Evolutionary conservation across 2,888 invertebrate species (phyloP).

Genomic region (Zygothrica quintamaculata): DNA sequence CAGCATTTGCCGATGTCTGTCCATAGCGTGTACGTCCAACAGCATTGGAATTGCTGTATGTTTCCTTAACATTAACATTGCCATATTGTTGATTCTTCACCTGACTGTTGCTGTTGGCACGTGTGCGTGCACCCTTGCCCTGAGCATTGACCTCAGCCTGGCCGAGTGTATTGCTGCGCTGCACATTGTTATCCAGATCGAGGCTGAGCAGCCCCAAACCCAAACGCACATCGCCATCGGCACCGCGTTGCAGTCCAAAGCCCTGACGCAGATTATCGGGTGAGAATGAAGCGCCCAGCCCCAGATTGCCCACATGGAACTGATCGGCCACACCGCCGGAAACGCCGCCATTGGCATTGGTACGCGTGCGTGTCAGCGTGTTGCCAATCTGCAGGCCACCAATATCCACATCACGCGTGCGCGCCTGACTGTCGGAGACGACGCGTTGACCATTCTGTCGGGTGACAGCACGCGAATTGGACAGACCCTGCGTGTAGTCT

Average conservation of each 20-base stretch:
- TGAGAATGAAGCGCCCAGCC: slow-evolving; percentile 80
- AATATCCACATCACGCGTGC: slow-evolving; percentile 72
- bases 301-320: slow-evolving; percentile 79
- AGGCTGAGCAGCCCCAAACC: slow-evolving; percentile 80
- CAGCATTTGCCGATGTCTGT: slow-evolving; percentile 74
- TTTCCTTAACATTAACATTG: slow-evolving; percentile 68
- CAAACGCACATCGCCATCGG: slow-evolving; percentile 74
- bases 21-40: slow-evolving; percentile 71
- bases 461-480: slow-evolving; percentile 78
- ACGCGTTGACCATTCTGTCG: slow-evolving; percentile 73
- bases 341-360: slow-evolving; percentile 73
- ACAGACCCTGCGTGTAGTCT: slow-evolving; percentile 65
- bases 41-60: slow-evolving; percentile 75
- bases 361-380: slow-evolving; percentile 76
- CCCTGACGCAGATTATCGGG: slow-evolving; percentile 76
- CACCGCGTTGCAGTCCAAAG: slow-evolving; percentile 75
- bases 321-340: slow-evolving; percentile 73
- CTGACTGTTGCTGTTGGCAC: slow-evolving; percentile 70
- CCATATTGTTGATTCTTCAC: slow-evolving; percentile 71
- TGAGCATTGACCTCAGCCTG: slow-evolving; percentile 76
- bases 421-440: slow-evolving; percentile 73
- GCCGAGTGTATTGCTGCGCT: slow-evolving; percentile 44
- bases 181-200: slow-evolving; percentile 71
- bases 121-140: slow-evolving; percentile 70
- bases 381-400: slow-evolving; percentile 81